Percentiles rank a stretch among this genome's conserved stretches.
phyloP scores from a whole-genome alignment of 2,888 invertebrate genomes.

The Lysandra coridon region DNA sequence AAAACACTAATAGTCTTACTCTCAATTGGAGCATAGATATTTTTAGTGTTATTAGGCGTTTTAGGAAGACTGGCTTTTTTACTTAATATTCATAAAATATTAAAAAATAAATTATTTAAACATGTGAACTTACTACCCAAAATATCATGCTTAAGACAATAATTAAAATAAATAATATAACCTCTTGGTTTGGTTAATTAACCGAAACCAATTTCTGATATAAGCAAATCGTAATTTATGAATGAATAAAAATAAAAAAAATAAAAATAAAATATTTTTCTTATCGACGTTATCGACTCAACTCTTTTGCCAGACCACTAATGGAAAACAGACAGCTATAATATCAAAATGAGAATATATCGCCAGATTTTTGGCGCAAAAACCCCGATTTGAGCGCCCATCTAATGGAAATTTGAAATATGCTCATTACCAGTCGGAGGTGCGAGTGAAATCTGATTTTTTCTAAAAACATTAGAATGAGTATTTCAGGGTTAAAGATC shows the following conservation, averaged over 20 bases:
- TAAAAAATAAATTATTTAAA: too few relatives aligned
- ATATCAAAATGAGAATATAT: conserved; percentile 36
- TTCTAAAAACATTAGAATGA: background rate
- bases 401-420: conserved; percentile 33
- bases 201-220: background rate
- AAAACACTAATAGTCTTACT: too few relatives aligned
- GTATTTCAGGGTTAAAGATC: background rate
- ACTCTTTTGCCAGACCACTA: background rate
- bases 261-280: background rate
- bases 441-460: background rate
- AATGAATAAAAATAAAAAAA: background rate
- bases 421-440: conserved; percentile 20
- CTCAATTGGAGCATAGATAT: too few relatives aligned
- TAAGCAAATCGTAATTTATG: background rate
- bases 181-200: background rate
- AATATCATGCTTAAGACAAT: too few relatives aligned
- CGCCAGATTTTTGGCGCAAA: conserved; percentile 32
- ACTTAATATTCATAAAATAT: too few relatives aligned
- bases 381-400: conserved; percentile 31
- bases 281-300: background rate
- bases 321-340: conserved; percentile 30
- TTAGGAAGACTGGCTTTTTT: too few relatives aligned
- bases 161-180: background rate
- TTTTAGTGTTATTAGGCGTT: too few relatives aligned
- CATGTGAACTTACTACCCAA: too few relatives aligned